phyloP scores from a whole-genome alignment of 2,113 vertebrate genomes.

The Ramphastos sulfuratus region DNA sequence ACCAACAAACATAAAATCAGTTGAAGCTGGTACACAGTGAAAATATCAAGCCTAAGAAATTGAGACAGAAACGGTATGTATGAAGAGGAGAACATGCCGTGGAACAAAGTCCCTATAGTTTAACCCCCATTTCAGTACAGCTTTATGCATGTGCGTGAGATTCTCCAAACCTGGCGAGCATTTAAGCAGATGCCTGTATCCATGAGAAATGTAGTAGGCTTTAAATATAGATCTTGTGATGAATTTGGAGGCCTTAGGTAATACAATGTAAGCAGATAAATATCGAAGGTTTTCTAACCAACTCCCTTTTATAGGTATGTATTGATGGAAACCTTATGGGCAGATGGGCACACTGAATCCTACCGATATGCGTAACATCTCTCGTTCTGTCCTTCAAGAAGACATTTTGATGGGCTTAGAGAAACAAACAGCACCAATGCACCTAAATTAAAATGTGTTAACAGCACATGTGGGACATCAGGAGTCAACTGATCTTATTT shows the following conservation, averaged over 20 bases:
- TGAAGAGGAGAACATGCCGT: not conserved
- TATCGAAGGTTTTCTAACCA: not conserved
- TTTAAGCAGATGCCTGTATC: not conserved
- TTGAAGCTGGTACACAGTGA: not conserved
- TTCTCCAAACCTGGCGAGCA: not conserved
- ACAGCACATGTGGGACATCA: not conserved
- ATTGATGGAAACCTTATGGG: not conserved
- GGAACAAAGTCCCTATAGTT: not conserved
- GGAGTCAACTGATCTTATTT: not conserved
- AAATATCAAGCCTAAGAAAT: not conserved
- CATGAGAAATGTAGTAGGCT: not conserved
- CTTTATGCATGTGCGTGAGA: not conserved
- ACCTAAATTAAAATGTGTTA: not conserved
- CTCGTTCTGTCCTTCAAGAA: not conserved
- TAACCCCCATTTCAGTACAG: not conserved
- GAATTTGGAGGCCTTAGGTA: not conserved
- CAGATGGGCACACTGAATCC: not conserved
- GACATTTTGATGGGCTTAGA: not conserved
- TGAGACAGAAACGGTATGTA: not conserved
- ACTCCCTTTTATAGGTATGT: not conserved
- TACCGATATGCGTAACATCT: not conserved
- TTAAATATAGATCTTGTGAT: constrained; percentile 1
- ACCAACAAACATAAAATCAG: not conserved
- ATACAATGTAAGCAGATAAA: not conserved
- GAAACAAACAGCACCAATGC: not conserved